These are phyloP conservation scores for Dromas ardeola DNA, from an alignment of 2,113 vertebrate genomes.

Conservation along the genomic window DNA sequence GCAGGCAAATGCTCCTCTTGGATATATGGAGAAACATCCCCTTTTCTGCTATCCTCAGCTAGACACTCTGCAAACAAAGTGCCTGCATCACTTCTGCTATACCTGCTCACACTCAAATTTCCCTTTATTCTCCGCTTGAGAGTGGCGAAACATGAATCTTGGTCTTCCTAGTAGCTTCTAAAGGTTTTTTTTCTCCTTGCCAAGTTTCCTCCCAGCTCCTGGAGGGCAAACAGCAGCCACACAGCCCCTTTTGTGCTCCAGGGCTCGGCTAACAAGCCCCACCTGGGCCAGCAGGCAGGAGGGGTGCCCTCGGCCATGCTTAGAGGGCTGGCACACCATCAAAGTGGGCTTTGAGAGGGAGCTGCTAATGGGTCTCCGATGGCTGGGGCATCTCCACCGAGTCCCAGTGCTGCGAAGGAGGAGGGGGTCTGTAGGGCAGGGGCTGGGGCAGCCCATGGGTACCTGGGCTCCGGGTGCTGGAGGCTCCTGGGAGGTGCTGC, in stretches of 20 bases:
- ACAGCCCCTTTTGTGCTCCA: constrained; percentile 2
- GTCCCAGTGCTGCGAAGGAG: fast-evolving
- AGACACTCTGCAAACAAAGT: background rate
- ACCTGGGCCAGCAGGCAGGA: background rate
- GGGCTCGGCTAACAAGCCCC: background rate
- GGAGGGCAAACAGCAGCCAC: constrained; percentile 8
- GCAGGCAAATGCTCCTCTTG: background rate
- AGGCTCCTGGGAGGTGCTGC: background rate
- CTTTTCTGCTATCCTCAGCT: background rate
- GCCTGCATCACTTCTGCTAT: background rate
- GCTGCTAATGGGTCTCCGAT: background rate
- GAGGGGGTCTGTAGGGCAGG: background rate
- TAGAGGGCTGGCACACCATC: background rate
- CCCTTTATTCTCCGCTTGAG: background rate
- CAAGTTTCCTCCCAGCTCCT: background rate
- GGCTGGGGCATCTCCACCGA: background rate
- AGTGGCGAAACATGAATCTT: background rate
- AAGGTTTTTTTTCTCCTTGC: background rate
- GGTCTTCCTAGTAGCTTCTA: background rate
- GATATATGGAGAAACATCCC: background rate
- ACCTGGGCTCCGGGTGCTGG: background rate
- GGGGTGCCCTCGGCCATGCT: background rate
- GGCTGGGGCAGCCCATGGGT: fast-evolving
- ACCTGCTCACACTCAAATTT: background rate
- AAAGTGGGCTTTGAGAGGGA: background rate